Percentiles rank a stretch among this genome's conserved stretches.
Conservation (phyloP, 2,888 invertebrate genomes). For the Frankliniella fusca region DNA sequence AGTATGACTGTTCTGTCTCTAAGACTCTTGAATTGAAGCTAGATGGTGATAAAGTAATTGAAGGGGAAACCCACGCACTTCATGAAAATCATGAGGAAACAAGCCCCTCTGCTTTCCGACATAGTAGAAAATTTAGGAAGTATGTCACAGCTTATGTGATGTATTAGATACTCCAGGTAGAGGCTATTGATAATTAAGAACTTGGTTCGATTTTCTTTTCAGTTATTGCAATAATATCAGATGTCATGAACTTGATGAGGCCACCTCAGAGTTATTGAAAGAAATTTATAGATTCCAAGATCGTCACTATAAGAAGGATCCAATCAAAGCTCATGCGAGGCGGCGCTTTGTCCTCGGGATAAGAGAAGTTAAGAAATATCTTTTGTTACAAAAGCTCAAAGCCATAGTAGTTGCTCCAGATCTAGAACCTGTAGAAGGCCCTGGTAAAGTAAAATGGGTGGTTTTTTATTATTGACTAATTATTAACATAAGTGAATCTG, state of each 20-base stretch:
- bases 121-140: constrained; percentile 34
- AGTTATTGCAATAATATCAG: constrained; percentile 59
- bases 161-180: background rate
- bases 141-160: constrained; percentile 30
- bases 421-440: constrained; percentile 49
- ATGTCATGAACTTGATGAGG: constrained; percentile 53
- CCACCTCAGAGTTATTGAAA: constrained; percentile 51
- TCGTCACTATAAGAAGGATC: constrained; percentile 56
- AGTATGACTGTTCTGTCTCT: too few species aligned
- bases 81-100: background rate
- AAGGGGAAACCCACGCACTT: background rate
- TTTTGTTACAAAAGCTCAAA: constrained; percentile 57
- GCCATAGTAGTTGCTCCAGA: constrained; percentile 61
- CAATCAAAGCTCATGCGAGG: constrained; percentile 55
- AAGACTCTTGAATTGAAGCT: background rate
- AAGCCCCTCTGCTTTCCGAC: background rate
- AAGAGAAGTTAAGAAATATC: constrained; percentile 56
- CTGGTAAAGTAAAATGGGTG: constrained; percentile 20
- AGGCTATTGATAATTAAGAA: background rate
- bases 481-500: too few species aligned
- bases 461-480: constrained; percentile 28
- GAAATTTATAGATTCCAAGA: constrained; percentile 60
- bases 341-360: constrained; percentile 59
- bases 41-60: background rate
- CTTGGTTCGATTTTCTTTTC: constrained; percentile 29